Base-by-base conservation (phyloP, 1,140 invertebrate genomes). In the Eueides isabella region DNA sequence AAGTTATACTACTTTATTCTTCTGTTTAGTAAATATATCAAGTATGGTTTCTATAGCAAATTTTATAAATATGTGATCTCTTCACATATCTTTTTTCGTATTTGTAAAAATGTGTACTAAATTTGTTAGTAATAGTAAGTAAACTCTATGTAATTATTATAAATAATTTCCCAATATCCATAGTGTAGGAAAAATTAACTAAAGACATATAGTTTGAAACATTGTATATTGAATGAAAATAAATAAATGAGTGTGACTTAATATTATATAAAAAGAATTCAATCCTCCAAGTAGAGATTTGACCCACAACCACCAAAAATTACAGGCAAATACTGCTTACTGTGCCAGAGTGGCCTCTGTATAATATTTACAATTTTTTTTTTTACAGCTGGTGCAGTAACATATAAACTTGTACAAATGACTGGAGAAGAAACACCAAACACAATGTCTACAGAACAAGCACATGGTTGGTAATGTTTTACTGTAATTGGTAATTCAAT, bases 331-430 rank as follows among this genome's bases (percentile, higher is more conserved):
- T n/a, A n/a, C 35, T 4, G 12, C 2, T 14, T 38, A 14, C 11
- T 35, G 12, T 35, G 3, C 33, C 12, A 11, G 12, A 14, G 35
- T 1, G 12, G 12, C 30, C 31, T 38, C 14, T 14, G 14, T 38
- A 16, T 2, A 16, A 5, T 16, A 38, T 14, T 38, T 55, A 12
- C n/a, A 55, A 26, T 11, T 23, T 26, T 7, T 26, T 26, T 23
- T n/a, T 64, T 87, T 85, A 38, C 74, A 91, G 88, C 85, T 79
- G 84, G 87, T 7, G 77, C 80, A 61, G 82, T 91, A 19, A 88
- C 87, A 68, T 91, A 91, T 69, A 91, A 88, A 80, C 72, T 91
- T 67, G 84, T 91, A 16, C 82, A 84, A 76, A 83, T 89, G 79
- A 80, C 82, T 48, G 82, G 72, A 48, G 85, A 89, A 33, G 82